Evolutionary conservation across 2,797 vertebrate species (phyloP).

Genomic region (Phrynocephalus guinanensis): DNA sequence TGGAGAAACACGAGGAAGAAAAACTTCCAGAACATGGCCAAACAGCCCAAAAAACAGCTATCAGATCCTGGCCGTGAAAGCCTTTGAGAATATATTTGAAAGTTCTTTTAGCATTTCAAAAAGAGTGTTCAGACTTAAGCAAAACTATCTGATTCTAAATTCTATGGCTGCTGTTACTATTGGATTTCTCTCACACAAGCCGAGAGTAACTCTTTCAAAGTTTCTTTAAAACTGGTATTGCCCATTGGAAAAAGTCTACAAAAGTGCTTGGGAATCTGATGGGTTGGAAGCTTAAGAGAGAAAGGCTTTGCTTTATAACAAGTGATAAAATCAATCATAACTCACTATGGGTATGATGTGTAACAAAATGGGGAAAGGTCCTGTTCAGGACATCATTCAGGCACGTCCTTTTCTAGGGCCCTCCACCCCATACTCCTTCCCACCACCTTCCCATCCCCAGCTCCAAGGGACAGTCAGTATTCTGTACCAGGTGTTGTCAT

Average conservation of each 20-base stretch:
- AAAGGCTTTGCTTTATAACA: constrained; percentile 58
- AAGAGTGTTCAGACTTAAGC: background rate
- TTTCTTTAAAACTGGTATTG: constrained; percentile 45
- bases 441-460: background rate
- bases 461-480: no score
- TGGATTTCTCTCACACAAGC: constrained; percentile 44
- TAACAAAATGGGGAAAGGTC: background rate
- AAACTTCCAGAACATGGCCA: no score
- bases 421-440: background rate
- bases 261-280: constrained; percentile 50
- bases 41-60: no score
- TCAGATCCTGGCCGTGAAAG: no score
- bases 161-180: constrained; percentile 53
- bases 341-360: background rate
- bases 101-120: constrained; percentile 10
- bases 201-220: constrained; percentile 37
- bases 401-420: background rate
- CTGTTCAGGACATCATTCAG: background rate
- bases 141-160: constrained; percentile 10
- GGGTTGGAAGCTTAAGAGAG: constrained; percentile 57
- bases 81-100: background rate
- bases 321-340: constrained; percentile 32
- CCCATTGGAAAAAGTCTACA: constrained; percentile 46
- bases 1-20: no score
- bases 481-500: background rate